Conservation (phyloP, 2,797 vertebrate genomes). For the Esox masquinongy region DNA sequence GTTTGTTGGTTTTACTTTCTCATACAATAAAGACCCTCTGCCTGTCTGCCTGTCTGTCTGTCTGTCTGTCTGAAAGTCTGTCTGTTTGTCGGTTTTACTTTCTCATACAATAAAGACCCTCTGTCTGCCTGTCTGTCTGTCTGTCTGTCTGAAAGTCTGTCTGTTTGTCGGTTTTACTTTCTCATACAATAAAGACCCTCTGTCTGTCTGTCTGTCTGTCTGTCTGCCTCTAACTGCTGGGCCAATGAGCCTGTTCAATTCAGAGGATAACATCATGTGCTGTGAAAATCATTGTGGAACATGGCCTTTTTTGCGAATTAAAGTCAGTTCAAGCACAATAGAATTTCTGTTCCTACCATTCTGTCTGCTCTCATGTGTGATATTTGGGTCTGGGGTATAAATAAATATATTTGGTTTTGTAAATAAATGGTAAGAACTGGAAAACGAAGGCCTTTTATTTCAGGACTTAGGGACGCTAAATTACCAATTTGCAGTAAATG, state of each 20-base stretch:
- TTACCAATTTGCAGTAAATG: not conserved
- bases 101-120: constrained; percentile 22
- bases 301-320: not conserved
- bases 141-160: too few relatives aligned
- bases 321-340: not conserved
- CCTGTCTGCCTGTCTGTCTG: not conserved
- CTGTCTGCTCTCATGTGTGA: not conserved
- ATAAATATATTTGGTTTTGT: too few relatives aligned
- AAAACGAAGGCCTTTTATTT: not conserved
- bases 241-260: not conserved
- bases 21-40: not conserved
- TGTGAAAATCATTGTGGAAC: not conserved
- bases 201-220: not conserved
- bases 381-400: not conserved
- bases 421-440: not conserved
- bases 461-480: not conserved
- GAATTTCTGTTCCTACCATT: not conserved
- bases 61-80: not conserved
- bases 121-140: too few relatives aligned
- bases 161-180: not conserved
- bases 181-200: not conserved
- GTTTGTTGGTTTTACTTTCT: not conserved
- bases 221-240: not conserved
- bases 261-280: not conserved
- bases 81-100: constrained; percentile 10